Evolutionary conservation across 2,888 invertebrate species (phyloP), one percentile per base, ranked within the genome.

Genomic region (Phyllotreta striolata): DNA sequence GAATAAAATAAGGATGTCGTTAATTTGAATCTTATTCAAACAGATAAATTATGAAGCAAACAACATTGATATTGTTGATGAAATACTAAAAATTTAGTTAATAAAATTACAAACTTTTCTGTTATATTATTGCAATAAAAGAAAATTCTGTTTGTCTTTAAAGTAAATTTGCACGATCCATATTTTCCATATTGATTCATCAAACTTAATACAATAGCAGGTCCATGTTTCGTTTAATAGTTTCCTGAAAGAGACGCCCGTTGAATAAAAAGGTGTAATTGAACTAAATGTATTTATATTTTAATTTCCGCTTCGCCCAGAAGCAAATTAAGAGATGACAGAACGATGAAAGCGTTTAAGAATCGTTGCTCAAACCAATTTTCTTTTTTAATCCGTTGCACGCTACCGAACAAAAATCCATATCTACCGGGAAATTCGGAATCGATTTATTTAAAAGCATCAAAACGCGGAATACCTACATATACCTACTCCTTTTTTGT

Each of bases 231-330:
- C 51, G 59, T 51, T 59, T 51, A 59, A 51, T 59, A 59, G 59
- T 59, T 59, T 59, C 59, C 59, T 59, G 59, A 51, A 59, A 51
- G 47, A 37, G 37, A 34, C 37, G 58, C 41, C 51, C 10, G 59
- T 12, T 40, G 59, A 59, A 59, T 59, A 59, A 51, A 49, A 59
- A 59, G 59, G 43, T 51, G 59, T 59, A 59, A 59, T 59, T 58
- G 49, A 58, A 58, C 58, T 49, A 51, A 58, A 49, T 51, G 59
- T 59, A 59, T 59, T 59, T 59, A 59, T 59, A 59, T 59, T 59
- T 59, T 41, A 59, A 59, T 59, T 59, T 59, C 59, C 59, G 59
- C 51, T 59, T 51, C 40, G 59, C 49, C 59, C 59, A 43, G 35
- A 49, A 59, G 12, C 51, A 41, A 59, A 59, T 59, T 59, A 59